Evolutionary conservation across 2,888 invertebrate species (phyloP).

Genomic region (Torymus tubicola): DNA sequence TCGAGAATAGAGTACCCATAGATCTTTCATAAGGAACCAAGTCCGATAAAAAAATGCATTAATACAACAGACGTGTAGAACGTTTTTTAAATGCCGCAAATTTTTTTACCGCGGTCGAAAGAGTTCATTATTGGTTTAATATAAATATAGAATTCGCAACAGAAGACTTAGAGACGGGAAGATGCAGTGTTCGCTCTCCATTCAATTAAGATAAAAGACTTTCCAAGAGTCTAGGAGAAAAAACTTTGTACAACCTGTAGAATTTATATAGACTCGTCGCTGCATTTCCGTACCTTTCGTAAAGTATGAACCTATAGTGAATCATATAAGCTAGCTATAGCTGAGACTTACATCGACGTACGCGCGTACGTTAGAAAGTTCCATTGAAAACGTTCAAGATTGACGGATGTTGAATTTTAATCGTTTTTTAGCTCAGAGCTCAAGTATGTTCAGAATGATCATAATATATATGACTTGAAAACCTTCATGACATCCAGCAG

Average conservation of each 20-base stretch:
- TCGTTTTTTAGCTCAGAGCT: too few species aligned
- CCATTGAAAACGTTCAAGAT: constrained; percentile 5
- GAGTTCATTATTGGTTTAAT: constrained; percentile 10
- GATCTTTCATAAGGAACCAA: constrained; percentile 43
- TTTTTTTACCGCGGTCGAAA: constrained; percentile 6
- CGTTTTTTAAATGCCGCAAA: constrained; percentile 19
- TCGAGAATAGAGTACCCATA: constrained; percentile 42
- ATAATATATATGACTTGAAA: too few species aligned
- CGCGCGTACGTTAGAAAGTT: constrained; percentile 8
- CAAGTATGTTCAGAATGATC: too few species aligned
- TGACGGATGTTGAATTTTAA: too few species aligned
- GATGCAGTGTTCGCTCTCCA: not conserved
- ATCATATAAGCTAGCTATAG: constrained; percentile 14
- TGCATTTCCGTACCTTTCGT: constrained; percentile 48
- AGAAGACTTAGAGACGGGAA: not conserved
- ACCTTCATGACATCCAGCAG: too few species aligned
- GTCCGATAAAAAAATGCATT: constrained; percentile 24
- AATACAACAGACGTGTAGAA: not conserved
- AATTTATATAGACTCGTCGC: constrained; percentile 17
- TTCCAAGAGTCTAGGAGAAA: not conserved
- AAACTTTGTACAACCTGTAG: constrained; percentile 27
- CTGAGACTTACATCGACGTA: not conserved
- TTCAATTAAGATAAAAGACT: not conserved
- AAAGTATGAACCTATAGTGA: constrained; percentile 6
- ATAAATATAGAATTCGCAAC: not conserved